Base-by-base conservation (phyloP, 2,113 vertebrate species). In the Otolemur garnettii region DNA sequence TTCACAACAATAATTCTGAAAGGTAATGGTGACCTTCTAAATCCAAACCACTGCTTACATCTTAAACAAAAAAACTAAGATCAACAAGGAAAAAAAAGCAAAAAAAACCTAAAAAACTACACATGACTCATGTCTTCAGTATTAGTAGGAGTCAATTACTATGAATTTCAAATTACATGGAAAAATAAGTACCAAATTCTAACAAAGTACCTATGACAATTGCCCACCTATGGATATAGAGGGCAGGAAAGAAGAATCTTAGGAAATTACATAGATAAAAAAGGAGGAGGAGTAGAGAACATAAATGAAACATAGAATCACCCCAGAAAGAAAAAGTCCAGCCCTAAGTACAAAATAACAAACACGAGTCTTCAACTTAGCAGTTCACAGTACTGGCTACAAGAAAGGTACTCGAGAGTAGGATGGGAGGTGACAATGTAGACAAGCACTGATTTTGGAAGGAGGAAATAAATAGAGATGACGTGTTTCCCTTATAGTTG, bases 1-100 rank as follows among this genome's bases (percentile, higher is more conserved):
- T 94, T 94, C 53, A 86, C 15, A 93, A 62, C 59, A 89, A 0
- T 55, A 93, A 84, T 21, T 69, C 53, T 87, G 38, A 38, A 82
- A 94, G 57, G 24, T 80, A 94, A 85, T 62, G 18, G 50, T 42
- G 30, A 62, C n/a, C 42, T 85, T 55, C 85, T 95, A 86, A 95
- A 89, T 84, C 35, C n/a, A 89, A 94, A 94, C 66, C 55, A 85
- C 77, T 92, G 35, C 42, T 93, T 22, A 84, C 1, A 74, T 62
- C 55, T 84, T 55, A 26, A 14, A 30, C 13, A 33, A 72, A n/a
- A 87, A 75, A 84, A n/a, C 45, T 13, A 66, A 68, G n/a, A 86
- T 30, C 30, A 60, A 80, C 35, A 94, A 75, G 50, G 3, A 30
- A 26, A 57, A 18, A 33, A 35, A 71, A 14, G 14, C n/a, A 66